phyloP scores from a whole-genome alignment of 2,113 vertebrate species.

The Scomber japonicus region DNA sequence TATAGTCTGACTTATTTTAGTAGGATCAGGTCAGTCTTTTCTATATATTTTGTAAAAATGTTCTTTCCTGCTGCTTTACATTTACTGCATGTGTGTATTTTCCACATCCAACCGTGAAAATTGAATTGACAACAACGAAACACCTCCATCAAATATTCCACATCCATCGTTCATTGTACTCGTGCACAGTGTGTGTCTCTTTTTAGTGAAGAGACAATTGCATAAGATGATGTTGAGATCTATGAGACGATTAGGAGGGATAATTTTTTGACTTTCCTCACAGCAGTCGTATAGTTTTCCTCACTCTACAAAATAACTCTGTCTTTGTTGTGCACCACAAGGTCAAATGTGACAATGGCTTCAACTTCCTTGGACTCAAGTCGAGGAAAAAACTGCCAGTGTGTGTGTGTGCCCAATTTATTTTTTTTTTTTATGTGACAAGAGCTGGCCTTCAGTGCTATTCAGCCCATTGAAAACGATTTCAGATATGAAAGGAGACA shows the following conservation, averaged over 20 bases:
- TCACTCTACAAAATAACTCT: constrained; percentile 65
- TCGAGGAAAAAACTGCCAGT: constrained; percentile 35
- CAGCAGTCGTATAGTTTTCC: constrained; percentile 59
- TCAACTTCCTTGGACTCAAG: constrained; percentile 62
- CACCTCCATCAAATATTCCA: constrained; percentile 53
- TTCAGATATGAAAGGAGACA: constrained; percentile 72
- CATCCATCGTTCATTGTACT: constrained; percentile 63
- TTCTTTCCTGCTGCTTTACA: constrained; percentile 60
- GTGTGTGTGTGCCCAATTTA: constrained; percentile 39
- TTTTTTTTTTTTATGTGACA: constrained; percentile 72
- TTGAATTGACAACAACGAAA: constrained; percentile 66
- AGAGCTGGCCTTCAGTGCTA: constrained; percentile 63
- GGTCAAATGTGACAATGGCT: constrained; percentile 67
- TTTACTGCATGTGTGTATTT: constrained; percentile 62
- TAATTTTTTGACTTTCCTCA: constrained; percentile 47
- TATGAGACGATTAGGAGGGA: constrained; percentile 65
- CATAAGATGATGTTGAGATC: constrained; percentile 51
- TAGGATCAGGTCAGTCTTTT: constrained; percentile 67
- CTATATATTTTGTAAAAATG: constrained; percentile 69
- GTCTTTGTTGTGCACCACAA: constrained; percentile 67
- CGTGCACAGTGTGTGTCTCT: constrained; percentile 56
- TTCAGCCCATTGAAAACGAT: constrained; percentile 73
- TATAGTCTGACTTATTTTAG: constrained; percentile 64
- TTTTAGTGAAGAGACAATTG: constrained; percentile 69
- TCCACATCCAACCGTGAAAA: constrained; percentile 71